phyloP scores from a whole-genome alignment of 1,140 invertebrate genomes.

The Dendroctonus ponderosae region DNA sequence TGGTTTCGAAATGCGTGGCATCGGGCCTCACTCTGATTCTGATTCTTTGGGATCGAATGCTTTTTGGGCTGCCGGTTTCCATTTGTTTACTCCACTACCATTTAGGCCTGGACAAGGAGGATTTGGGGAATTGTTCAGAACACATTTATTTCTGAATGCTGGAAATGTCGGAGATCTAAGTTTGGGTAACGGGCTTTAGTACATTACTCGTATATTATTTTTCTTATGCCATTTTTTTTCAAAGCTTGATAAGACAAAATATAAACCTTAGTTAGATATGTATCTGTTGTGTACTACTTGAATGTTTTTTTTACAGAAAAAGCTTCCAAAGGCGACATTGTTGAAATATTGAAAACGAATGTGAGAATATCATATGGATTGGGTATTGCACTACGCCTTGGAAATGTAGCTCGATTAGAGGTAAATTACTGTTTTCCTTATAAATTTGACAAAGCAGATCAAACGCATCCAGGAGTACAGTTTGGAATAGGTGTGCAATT shows the following conservation, averaged over 20 bases:
- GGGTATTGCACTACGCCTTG: conserved; percentile 76
- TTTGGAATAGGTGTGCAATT: conserved; percentile 71
- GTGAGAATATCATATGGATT: conserved; percentile 66
- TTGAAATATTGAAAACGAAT: conserved; percentile 50
- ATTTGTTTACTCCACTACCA: conserved; percentile 82
- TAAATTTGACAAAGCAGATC: conserved; percentile 56
- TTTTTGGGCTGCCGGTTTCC: conserved; percentile 78
- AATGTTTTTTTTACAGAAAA: too few species aligned
- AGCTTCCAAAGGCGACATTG: conserved; percentile 39
- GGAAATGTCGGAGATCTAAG: conserved; percentile 68
- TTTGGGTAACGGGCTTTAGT: conserved; percentile 28
- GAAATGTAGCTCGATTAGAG: conserved; percentile 76
- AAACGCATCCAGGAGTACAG: conserved; percentile 62
- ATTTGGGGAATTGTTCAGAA: conserved; percentile 76
- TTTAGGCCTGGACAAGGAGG: conserved; percentile 72
- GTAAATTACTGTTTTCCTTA: conserved; percentile 81
- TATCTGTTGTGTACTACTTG: too few species aligned
- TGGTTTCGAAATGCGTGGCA: conserved; percentile 79
- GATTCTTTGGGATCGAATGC: conserved; percentile 61
- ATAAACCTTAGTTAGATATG: too few species aligned
- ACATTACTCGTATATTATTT: too few species aligned
- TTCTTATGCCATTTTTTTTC: too few species aligned
- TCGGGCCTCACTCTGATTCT: conserved; percentile 76
- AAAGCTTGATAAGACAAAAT: too few species aligned
- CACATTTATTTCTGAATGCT: conserved; percentile 81